Evolutionary conservation across 2,888 invertebrate genomes (phyloP).

Genomic region (Eristalinus sepulchralis): DNA sequence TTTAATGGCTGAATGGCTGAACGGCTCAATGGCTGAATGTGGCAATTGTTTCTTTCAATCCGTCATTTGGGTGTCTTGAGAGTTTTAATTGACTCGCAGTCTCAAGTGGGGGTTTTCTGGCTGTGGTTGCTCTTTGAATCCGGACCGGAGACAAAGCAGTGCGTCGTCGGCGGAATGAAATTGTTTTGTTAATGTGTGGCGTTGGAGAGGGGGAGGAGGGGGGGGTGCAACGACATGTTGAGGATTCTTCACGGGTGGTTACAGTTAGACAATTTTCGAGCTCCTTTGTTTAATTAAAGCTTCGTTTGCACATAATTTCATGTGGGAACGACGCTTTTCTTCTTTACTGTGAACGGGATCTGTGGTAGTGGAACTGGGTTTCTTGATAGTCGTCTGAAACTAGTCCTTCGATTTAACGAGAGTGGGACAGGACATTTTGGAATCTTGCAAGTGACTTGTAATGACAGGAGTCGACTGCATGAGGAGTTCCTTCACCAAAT

Average conservation of each 20-base stretch:
- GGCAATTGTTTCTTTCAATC: constrained; percentile 18
- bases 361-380: no score
- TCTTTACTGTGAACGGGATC: no score
- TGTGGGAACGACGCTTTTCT: not conserved
- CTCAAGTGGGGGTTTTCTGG: not conserved
- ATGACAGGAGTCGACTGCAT: no score
- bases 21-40: constrained; percentile 10
- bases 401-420: no score
- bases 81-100: constrained; percentile 41
- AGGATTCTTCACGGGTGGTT: not conserved
- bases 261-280: not conserved
- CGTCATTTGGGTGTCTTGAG: constrained; percentile 25
- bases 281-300: not conserved
- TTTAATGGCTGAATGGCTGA: not conserved
- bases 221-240: not conserved
- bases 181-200: not conserved
- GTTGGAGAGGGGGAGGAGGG: not conserved
- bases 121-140: not conserved
- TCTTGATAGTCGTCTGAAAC: no score
- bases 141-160: not conserved
- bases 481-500: no score
- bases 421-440: no score
- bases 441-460: no score
- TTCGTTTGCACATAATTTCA: not conserved
- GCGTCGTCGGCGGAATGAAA: not conserved